A percentile compares a stretch with the other conserved stretches of the same genome.
phyloP scores from a whole-genome alignment of 1,140 invertebrate genomes.

The Apis cerana region DNA sequence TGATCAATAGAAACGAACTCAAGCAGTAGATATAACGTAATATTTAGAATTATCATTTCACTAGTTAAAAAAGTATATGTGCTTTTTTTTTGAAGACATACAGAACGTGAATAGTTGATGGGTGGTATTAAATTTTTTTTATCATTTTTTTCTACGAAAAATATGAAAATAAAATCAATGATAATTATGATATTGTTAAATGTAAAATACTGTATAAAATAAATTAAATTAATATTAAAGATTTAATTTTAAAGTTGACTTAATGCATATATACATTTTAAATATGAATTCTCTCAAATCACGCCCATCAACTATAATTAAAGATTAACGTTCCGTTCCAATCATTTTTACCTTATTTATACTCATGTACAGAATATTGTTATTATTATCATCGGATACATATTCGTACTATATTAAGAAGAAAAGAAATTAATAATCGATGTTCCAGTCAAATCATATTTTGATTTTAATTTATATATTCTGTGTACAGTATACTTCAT shows the following conservation, averaged over 20 bases:
- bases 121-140: neutral
- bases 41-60: conserved; percentile 24
- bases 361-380: conserved; percentile 41
- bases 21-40: conserved; percentile 15
- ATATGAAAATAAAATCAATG: neutral
- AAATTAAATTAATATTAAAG: conserved; percentile 5
- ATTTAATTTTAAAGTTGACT: neutral
- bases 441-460: conserved; percentile 21
- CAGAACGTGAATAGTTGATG: neutral
- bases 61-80: conserved; percentile 1
- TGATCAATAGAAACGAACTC: conserved; percentile 24
- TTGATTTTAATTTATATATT: conserved; percentile 43
- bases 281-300: neutral
- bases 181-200: neutral
- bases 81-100: neutral
- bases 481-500: conserved; percentile 35
- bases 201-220: conserved; percentile 42
- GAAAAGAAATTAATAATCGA: conserved; percentile 8
- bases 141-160: neutral
- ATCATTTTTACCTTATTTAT: conserved; percentile 28
- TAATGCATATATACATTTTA: neutral
- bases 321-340: conserved; percentile 12
- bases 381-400: neutral
- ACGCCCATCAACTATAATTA: conserved; percentile 34
- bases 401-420: conserved; percentile 13